phyloP scores from a whole-genome alignment of 2,888 invertebrate genomes.

The Rugalucina vietnamica region DNA sequence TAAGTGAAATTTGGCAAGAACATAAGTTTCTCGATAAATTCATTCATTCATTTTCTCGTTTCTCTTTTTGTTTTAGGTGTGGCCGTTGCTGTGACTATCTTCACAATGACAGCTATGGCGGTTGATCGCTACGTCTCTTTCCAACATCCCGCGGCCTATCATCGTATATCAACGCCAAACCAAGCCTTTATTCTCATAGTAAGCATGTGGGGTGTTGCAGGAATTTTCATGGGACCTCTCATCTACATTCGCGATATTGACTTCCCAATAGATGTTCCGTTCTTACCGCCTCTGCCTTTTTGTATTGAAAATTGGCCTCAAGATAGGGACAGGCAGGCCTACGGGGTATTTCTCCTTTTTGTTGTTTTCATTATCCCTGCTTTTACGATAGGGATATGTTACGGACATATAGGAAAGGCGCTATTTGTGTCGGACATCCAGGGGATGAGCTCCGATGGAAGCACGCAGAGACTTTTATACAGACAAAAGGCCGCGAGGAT shows the following conservation, averaged over 20 bases:
- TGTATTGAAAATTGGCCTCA: constrained; percentile 81
- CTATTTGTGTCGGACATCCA: constrained; percentile 82
- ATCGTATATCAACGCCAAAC: constrained; percentile 64
- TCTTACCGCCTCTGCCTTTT: constrained; percentile 71
- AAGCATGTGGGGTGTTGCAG: constrained; percentile 77
- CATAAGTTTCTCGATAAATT: background rate
- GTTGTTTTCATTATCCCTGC: constrained; percentile 83
- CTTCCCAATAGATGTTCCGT: constrained; percentile 64
- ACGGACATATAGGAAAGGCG: constrained; percentile 87
- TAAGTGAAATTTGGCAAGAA: background rate
- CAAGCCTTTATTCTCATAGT: constrained; percentile 70
- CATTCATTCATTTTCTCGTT: too few relatives aligned
- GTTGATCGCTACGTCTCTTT: constrained; percentile 94
- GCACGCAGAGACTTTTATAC: constrained; percentile 86
- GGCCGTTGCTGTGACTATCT: constrained; percentile 91
- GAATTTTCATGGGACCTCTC: constrained; percentile 77
- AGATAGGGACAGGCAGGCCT: constrained; percentile 73
- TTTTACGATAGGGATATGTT: constrained; percentile 87
- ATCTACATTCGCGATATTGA: constrained; percentile 77
- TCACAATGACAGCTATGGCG: constrained; percentile 91
- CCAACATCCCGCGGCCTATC: constrained; percentile 86
- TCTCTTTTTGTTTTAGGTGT: constrained; percentile 81
- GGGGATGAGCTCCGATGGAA: constrained; percentile 70
- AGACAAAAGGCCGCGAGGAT: constrained; percentile 90
- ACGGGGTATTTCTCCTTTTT: constrained; percentile 77